These are phyloP conservation scores for Antennarius striatus DNA, from an alignment of 2,113 vertebrate genomes.

Conservation along the genomic window DNA sequence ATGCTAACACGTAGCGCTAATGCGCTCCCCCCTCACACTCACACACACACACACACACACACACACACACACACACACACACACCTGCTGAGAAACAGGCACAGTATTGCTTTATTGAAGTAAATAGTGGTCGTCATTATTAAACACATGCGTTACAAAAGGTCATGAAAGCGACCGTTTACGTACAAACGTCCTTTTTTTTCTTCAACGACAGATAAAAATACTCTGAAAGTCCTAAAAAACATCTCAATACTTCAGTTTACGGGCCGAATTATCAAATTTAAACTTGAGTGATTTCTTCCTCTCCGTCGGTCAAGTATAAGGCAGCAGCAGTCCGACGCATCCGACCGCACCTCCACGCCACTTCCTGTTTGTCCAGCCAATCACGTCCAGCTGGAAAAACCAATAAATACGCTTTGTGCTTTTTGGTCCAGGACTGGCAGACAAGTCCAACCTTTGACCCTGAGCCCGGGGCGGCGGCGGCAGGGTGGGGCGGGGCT, in stretches of 20 bases:
- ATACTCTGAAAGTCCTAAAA: conserved; percentile 58
- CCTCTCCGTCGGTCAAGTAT: conserved; percentile 50
- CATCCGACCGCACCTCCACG: too few species aligned
- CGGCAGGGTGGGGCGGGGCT: background rate
- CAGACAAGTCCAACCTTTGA: conserved; percentile 21
- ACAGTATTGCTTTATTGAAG: conserved; percentile 58
- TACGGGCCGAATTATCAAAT: conserved; percentile 6
- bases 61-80: too few species aligned
- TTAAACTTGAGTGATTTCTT: conserved; percentile 23
- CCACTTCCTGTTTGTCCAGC: conserved; percentile 9
- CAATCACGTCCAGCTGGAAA: conserved; percentile 32
- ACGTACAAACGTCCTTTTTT: conserved; percentile 53
- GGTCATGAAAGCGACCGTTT: conserved; percentile 48
- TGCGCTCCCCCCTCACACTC: too few species aligned
- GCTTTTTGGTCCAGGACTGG: conserved; percentile 63
- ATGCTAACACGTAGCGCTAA: too few species aligned
- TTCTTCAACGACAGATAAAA: conserved; percentile 31
- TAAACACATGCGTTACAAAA: conserved; percentile 76
- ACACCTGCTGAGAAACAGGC: conserved; percentile 47
- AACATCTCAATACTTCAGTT: conserved; percentile 50
- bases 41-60: too few species aligned
- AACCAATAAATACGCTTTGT: conserved; percentile 71
- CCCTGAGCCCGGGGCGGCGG: conserved; percentile 8
- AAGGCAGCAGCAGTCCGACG: conserved; percentile 67
- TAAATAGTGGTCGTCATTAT: conserved; percentile 65